phyloP scores from a whole-genome alignment of 2,888 invertebrate genomes.

The Meliscaeva auricollis region DNA sequence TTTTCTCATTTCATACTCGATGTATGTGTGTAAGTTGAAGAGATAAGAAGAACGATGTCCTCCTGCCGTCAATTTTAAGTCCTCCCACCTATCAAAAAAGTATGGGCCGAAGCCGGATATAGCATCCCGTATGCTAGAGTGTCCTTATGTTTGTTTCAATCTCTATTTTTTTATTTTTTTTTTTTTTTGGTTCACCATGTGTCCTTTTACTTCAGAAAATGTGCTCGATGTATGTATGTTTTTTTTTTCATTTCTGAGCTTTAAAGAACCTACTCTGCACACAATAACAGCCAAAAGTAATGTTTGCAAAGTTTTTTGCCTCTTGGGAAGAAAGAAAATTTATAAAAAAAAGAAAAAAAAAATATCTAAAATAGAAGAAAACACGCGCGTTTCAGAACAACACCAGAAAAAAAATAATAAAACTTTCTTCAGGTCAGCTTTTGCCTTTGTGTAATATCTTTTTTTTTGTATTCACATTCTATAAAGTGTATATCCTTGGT shows the following conservation, averaged over 20 bases:
- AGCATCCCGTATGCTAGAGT: conserved; percentile 61
- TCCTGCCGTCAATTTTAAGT: conserved; percentile 56
- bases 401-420: conserved; percentile 11
- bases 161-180: conserved; percentile 37
- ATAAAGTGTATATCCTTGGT: conserved; percentile 52
- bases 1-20: conserved; percentile 68
- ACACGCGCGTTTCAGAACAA: conserved; percentile 55
- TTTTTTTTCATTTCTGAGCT: conserved; percentile 16
- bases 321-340: conserved; percentile 17
- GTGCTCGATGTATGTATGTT: conserved; percentile 20
- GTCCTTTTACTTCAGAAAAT: conserved; percentile 56
- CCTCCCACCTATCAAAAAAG: conserved; percentile 56
- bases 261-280: conserved; percentile 44
- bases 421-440: conserved; percentile 69
- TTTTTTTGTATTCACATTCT: conserved; percentile 55
- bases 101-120: conserved; percentile 22
- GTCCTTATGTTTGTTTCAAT: conserved; percentile 70
- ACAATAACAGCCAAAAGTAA: conserved; percentile 47
- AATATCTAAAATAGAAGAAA: conserved; percentile 68
- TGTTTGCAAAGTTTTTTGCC: conserved; percentile 64
- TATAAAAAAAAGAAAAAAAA: conserved; percentile 10
- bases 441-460: conserved; percentile 36
- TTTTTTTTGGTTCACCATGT: conserved; percentile 41
- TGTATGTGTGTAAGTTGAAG: neutral
- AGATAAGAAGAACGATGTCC: conserved; percentile 61